Percentiles rank a stretch among this genome's conserved stretches.
These are phyloP conservation scores for Butorides virescens DNA, from an alignment of 2,113 vertebrate genomes.

Conservation along the genomic window DNA sequence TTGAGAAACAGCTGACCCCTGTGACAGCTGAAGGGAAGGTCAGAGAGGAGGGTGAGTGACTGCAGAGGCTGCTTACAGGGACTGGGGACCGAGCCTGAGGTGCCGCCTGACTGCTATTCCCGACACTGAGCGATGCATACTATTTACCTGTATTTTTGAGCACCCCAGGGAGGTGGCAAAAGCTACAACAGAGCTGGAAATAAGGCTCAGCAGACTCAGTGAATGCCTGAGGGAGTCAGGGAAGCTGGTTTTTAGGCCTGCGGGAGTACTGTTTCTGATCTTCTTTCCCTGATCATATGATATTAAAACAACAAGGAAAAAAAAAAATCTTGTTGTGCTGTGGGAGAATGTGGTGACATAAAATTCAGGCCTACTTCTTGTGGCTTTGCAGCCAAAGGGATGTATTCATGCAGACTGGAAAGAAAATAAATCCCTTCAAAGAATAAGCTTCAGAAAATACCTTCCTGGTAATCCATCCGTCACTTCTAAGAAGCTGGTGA, in stretches of 20 bases:
- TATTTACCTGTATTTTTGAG: not conserved
- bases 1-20: not conserved
- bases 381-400: not conserved
- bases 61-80: not conserved
- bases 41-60: not conserved
- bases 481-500: not conserved
- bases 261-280: not conserved
- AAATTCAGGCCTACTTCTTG: not conserved
- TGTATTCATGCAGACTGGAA: not conserved
- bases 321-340: not conserved
- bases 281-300: not conserved
- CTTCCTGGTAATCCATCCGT: not conserved
- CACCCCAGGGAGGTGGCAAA: not conserved
- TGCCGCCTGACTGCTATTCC: not conserved
- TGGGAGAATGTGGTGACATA: not conserved
- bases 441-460: not conserved
- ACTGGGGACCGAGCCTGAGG: not conserved
- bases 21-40: not conserved
- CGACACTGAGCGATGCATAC: not conserved
- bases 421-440: not conserved
- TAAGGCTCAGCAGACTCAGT: not conserved
- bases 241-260: not conserved
- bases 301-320: not conserved
- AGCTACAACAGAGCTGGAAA: not conserved
- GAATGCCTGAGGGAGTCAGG: not conserved